A percentile compares a stretch with the other conserved stretches of the same genome.
phyloP scores from a whole-genome alignment of 2,888 invertebrate genomes.

The Helobdella robusta region DNA sequence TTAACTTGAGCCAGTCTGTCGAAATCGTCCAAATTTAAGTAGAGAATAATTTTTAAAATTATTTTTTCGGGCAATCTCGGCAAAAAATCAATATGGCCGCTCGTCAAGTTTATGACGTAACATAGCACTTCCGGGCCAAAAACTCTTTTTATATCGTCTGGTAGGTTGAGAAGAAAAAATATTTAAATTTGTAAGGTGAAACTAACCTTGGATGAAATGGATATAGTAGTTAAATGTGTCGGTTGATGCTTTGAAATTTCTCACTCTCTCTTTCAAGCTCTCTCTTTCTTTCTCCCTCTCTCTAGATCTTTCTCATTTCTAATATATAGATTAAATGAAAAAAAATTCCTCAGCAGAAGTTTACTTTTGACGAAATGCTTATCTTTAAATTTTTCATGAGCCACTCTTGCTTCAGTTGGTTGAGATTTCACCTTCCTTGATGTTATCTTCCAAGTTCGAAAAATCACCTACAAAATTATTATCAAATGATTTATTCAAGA shows the following conservation, averaged over 20 bases:
- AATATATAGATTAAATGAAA: neutral
- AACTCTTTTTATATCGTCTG: slow-evolving; percentile 23
- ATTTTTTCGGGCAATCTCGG: slow-evolving; percentile 11
- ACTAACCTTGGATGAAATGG: neutral
- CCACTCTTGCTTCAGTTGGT: neutral
- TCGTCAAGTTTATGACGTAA: slow-evolving; percentile 1
- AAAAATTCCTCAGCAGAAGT: neutral
- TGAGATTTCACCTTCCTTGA: slow-evolving; percentile 5
- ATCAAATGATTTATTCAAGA: too few relatives aligned
- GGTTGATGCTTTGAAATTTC: too few relatives aligned
- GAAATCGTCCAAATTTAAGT: slow-evolving; percentile 14
- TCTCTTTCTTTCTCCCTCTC: too few relatives aligned
- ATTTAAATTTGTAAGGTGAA: neutral
- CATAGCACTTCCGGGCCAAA: neutral
- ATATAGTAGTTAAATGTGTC: too few relatives aligned
- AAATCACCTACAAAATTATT: slow-evolving; percentile 11
- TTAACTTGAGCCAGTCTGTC: neutral
- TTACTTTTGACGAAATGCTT: slow-evolving; percentile 7
- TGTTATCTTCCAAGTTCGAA: slow-evolving; percentile 20
- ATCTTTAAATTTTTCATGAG: slow-evolving; percentile 6
- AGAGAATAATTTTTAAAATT: neutral
- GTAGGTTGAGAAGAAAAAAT: neutral
- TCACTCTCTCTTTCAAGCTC: too few relatives aligned
- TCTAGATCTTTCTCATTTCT: too few relatives aligned
- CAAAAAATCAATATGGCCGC: slow-evolving; percentile 13